Conservation (phyloP, 2,888 invertebrate species). For the Iphiclides podalirius region DNA sequence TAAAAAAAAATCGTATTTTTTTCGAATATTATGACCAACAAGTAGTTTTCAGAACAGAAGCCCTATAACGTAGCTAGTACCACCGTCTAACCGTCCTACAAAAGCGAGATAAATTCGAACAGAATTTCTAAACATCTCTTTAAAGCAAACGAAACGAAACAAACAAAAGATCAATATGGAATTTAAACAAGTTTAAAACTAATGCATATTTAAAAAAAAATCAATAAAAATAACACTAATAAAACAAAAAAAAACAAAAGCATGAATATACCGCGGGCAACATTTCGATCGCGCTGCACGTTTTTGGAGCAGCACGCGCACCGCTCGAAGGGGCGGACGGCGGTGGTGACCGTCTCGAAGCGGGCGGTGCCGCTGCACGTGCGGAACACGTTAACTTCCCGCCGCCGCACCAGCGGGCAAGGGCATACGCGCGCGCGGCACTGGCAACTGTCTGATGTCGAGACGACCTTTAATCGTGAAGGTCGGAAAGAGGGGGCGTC, state of each 20-base stretch:
- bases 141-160: too few species aligned
- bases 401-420: conserved; percentile 25
- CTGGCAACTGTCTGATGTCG: conserved; percentile 33
- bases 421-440: conserved; percentile 28
- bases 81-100: too few species aligned
- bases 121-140: too few species aligned
- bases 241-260: background rate
- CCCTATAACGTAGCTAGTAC: too few species aligned
- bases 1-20: too few species aligned
- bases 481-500: too few species aligned
- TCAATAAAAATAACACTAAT: background rate
- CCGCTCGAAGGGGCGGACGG: conserved; percentile 25
- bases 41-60: too few species aligned
- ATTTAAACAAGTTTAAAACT: too few species aligned
- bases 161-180: too few species aligned
- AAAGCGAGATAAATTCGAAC: too few species aligned
- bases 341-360: conserved; percentile 30
- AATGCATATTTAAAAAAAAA: too few species aligned
- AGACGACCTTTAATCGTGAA: background rate
- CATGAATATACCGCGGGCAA: conserved; percentile 3
- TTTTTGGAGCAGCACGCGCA: conserved; percentile 30
- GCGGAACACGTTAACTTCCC: conserved; percentile 37
- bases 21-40: too few species aligned
- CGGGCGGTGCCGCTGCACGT: conserved; percentile 43
- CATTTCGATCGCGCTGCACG: background rate